Conservation (phyloP, 2,113 vertebrate genomes). For the Poeciliopsis prolifica region DNA sequence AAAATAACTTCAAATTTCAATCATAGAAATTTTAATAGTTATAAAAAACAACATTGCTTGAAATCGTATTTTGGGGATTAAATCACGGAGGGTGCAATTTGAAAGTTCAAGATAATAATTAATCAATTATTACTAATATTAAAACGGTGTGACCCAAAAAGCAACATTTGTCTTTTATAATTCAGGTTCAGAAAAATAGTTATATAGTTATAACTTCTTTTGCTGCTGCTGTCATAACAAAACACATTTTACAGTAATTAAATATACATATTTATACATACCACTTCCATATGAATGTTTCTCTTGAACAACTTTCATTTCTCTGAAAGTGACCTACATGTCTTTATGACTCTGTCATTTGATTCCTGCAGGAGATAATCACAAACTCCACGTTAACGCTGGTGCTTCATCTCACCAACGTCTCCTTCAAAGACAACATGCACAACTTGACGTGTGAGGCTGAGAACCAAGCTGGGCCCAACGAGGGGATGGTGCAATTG, state of each 20-base stretch:
- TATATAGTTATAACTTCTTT: neutral
- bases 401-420: constrained; percentile 71
- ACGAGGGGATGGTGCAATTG: constrained; percentile 74
- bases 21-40: too few relatives aligned
- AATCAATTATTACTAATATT: too few relatives aligned
- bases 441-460: constrained; percentile 82
- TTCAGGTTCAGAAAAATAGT: neutral
- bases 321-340: neutral
- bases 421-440: constrained; percentile 79
- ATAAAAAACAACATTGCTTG: too few relatives aligned
- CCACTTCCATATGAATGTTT: neutral
- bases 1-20: too few relatives aligned
- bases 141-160: too few relatives aligned
- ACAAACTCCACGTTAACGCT: constrained; percentile 64
- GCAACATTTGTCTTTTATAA: too few relatives aligned
- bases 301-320: neutral
- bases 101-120: too few relatives aligned
- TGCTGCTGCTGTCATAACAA: neutral
- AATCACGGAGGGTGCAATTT: too few relatives aligned
- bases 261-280: too few relatives aligned
- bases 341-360: constrained; percentile 1
- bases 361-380: constrained; percentile 57
- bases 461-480: constrained; percentile 80
- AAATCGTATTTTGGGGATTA: too few relatives aligned
- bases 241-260: neutral